These are phyloP conservation scores for Paramuricea clavata DNA, from an alignment of 92 coral and sea anemone genomes.

Conservation along the genomic window DNA sequence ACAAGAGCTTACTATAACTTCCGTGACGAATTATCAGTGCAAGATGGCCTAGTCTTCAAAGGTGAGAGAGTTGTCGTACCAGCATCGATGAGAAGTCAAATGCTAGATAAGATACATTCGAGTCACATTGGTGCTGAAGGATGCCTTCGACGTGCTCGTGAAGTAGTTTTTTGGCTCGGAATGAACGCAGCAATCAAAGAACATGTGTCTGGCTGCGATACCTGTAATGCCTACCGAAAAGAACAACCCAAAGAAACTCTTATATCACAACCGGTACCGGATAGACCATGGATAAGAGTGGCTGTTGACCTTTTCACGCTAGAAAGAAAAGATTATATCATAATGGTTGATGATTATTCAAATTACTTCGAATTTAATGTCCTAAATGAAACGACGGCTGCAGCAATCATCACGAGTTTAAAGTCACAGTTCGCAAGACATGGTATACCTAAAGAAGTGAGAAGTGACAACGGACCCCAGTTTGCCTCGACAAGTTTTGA, in stretches of 20 bases:
- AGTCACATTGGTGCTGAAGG: too few relatives aligned
- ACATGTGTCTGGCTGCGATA: not conserved
- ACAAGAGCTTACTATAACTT: conserved; percentile 44
- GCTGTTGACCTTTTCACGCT: not conserved
- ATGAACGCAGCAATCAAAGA: not conserved
- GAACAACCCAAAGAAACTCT: not conserved
- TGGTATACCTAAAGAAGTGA: not conserved
- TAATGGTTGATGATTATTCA: not conserved
- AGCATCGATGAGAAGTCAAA: too few relatives aligned
- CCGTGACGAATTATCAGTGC: conserved; percentile 45
- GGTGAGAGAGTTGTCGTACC: too few relatives aligned
- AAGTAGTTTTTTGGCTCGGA: not conserved
- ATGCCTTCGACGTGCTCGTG: not conserved
- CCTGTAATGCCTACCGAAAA: not conserved
- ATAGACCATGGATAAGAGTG: not conserved
- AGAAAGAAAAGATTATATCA: not conserved
- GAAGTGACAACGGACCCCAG: not conserved
- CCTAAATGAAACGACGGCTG: not conserved
- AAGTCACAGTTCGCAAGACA: not conserved
- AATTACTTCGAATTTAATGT: not conserved
- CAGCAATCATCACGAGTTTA: not conserved
- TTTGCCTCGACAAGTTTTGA: not conserved
- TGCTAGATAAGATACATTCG: too few relatives aligned
- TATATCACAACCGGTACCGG: not conserved
- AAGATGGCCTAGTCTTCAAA: too few relatives aligned